Base-by-base conservation (phyloP, 2,888 invertebrate genomes). In the Odontomyia ornata region DNA sequence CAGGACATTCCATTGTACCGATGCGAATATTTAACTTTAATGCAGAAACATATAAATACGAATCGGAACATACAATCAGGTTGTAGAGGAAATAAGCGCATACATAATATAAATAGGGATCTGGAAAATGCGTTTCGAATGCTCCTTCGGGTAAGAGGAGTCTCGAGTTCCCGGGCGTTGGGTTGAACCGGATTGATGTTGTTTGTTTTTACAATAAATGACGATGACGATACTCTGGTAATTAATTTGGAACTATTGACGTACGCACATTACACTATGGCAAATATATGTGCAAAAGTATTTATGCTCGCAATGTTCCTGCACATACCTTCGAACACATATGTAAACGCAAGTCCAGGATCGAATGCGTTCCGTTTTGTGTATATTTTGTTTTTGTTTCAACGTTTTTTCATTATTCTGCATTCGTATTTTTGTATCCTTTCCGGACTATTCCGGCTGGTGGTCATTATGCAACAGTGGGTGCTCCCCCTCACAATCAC, bases 171-270 rank as follows among this genome's bases (percentile, higher is more conserved):
- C 21, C 21, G 65, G 36, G 30, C 27, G 21, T 36, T 23, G 47
- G 27, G 69, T 18, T 25, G 46, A 25, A 13, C 47, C 46, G 69
- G 69, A 69, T 30, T 25, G 23, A 47, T 23, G 69, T 69, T 69
- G 25, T 5, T 46, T 36, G 73, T n/a, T 47, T 21, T 60, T 60
- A 28, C 57, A 36, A 25, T 60, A 73, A 73, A 57, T 73, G 30
- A 43, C 15, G 47, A 47, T 47, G 69, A 47, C 52, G 73, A 73
- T 73, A 43, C 73, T 13, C 60, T 15, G 73, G 73, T 73, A 73
- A 73, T 73, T 73, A 73, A 73, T 60, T 73, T 73, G 73, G 47
- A 73, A 47, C 73, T 73, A 73, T 73, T 57, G 73, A 57, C 21
- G 56, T 56, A 73, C 57, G 57, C 57, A 57, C 57, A 60, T 52